These are phyloP conservation scores for Lissocephala sabroskyi DNA, from an alignment of 2,888 invertebrate genomes.

Conservation along the genomic window DNA sequence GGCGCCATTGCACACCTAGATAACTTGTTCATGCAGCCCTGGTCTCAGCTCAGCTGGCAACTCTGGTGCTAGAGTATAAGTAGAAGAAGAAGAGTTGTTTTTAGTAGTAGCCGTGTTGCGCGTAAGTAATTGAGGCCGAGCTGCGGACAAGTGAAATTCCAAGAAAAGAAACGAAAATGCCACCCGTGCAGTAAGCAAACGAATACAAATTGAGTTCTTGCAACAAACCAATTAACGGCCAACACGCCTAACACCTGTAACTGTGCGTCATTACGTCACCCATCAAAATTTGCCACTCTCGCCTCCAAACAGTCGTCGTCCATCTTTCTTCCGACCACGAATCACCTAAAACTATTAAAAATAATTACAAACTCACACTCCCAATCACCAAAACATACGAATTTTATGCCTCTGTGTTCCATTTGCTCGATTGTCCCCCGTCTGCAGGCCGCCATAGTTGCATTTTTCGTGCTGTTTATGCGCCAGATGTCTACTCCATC, in stretches of 20 bases:
- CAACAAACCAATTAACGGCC: constrained; percentile 8
- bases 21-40: no score
- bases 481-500: constrained; percentile 56
- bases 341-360: constrained; percentile 2
- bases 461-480: constrained; percentile 32
- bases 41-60: no score
- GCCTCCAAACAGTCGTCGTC: no score
- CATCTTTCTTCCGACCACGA: no score
- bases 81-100: no score
- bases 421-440: constrained; percentile 12
- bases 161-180: constrained; percentile 33
- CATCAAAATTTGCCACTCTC: no score
- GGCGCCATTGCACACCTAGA: no score
- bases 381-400: not conserved
- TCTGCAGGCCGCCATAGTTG: constrained; percentile 25
- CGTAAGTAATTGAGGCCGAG: constrained; percentile 23
- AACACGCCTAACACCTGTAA: constrained; percentile 1
- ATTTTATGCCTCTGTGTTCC: not conserved
- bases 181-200: constrained; percentile 55
- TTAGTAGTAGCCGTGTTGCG: no score
- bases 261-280: constrained; percentile 37
- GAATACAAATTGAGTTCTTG: no score
- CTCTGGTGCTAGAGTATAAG: no score
- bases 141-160: constrained; percentile 57
- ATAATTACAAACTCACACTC: no score